Evolutionary conservation across 2,797 vertebrate species (phyloP), one percentile per base, ranked within the genome.

Genomic region (Anguilla anguilla): DNA sequence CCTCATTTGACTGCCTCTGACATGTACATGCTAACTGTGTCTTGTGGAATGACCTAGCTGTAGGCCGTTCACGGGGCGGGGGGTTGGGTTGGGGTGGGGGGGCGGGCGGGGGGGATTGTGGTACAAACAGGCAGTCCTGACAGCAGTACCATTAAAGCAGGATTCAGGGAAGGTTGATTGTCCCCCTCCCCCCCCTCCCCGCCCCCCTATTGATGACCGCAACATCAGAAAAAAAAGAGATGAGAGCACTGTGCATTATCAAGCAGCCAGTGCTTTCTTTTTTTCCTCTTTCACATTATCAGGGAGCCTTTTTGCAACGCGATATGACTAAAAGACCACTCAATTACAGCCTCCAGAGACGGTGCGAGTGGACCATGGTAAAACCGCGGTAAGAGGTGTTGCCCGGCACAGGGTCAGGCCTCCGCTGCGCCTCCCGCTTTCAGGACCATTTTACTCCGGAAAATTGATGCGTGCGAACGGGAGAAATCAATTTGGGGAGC

Each of bases 281-380:
- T 35, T 35, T 35, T 35, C n/a, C 10, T 15, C 28, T 13, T 43
- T 10, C 46, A n/a, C 81, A 51, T 83, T 28, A 83, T 28, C 46
- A 31, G 53, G 46, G 49, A 35, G 1, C 35, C 43, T 22, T 15
- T 43, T 55, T 28, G 13, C 10, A n/a, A 51, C 39, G 55, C 15
- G 31, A n/a, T 82, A 49, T 87, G 69, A 72, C 67, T 46, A 85
- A 77, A 77, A 57, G 85, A 31, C 10, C n/a, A 82, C 25, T 15
- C 31, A 13, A 57, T 85, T 83, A 28, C 69, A 57, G 84, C 19
- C 19, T 13, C 7, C 13, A 17, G 55, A 25, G 69, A 49, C 25
- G 22, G 19, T 0, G 43, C 19, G 43, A 81, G 81, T 51, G 22
- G 9, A 81, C 77, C 25, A 22, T 11, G 39, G 77, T 49, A 81